Evolutionary conservation across 2,797 vertebrate genomes (phyloP), one percentile per base, ranked within the genome.

Genomic region (Catamblyrhynchus diadema): DNA sequence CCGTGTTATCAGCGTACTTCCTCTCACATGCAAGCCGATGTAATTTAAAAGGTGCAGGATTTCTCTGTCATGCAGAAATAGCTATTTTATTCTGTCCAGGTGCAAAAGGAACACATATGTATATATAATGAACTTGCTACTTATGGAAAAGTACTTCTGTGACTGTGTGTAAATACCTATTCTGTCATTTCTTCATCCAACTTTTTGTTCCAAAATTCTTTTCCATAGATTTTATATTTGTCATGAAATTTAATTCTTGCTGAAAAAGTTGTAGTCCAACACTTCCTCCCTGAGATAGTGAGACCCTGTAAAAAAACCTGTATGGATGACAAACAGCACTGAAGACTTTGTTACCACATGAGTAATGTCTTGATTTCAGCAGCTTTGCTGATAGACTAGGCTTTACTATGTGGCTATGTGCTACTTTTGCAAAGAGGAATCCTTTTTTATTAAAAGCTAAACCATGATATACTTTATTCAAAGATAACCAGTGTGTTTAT

Each of bases 401-500:
- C n/a, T 73, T 77, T 47, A 22, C 14, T 53, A 0, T 73, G 28
- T 64, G 20, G 8, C 60, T 60, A 3, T 75, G 28, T 47, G 41
- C 30, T 74, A 3, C 53, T 69, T 84, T 37, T 64, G 41, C 23
- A 37, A 41, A n/a, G 25, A 69, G 6, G 22, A 51, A 20, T 44
- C 39, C 17, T 54, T 83, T 85, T 61, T 50, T 54, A 30, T 56
- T 82, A n/a, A 65, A 81, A 70, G 28, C 30, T 14, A 32, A 54
- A 42, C 23, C 3, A n/a, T 41, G 48, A 23, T n/a, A 35, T 20
- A 25, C 18, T 87, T 71, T 15, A 6, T 56, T 64, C 14, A 50
- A 66, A 50, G 45, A 41, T 12, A 51, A 69, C 8, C 4, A 48
- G 32, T 0, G 0, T 60, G 18, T 23, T 20, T 88, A 17, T 50